A percentile compares a stretch with the other conserved stretches of the same genome.
Evolutionary conservation across 1,140 invertebrate species (phyloP).

Genomic region (Ylistrum balloti): DNA sequence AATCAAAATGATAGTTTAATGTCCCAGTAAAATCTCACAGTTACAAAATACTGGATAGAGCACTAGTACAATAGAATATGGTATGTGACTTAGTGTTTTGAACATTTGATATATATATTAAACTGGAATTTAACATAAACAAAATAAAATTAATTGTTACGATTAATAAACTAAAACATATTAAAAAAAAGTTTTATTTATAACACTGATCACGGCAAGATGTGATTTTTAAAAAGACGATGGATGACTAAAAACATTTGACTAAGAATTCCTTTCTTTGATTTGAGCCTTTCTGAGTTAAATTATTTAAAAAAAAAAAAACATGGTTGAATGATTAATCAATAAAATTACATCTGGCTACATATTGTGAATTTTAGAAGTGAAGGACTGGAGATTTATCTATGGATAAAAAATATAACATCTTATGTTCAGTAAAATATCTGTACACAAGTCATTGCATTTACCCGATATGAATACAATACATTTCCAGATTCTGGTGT

Average conservation of each 20-base stretch:
- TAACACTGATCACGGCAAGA: neutral
- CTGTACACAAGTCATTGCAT: neutral
- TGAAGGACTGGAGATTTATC: neutral
- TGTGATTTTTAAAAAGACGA: neutral
- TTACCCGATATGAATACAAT: slow-evolving; percentile 12
- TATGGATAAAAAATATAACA: neutral
- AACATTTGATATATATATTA: neutral
- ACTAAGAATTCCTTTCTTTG: neutral
- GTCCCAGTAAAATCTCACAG: too few relatives aligned
- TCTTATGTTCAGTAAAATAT: neutral
- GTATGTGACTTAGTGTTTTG: slow-evolving; percentile 18
- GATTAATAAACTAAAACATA: neutral
- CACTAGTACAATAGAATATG: neutral
- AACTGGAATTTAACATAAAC: neutral
- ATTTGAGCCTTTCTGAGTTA: neutral
- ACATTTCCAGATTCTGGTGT: neutral
- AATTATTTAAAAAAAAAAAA: neutral
- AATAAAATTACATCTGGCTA: neutral
- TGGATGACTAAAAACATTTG: neutral
- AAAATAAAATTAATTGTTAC: neutral
- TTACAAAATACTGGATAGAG: neutral
- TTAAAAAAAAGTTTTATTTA: neutral
- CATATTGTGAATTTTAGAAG: neutral
- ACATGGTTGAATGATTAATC: neutral
- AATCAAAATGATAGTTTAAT: too few relatives aligned